Conservation (phyloP, 1,140 invertebrate species). For the Ditylenchus dipsaci region DNA sequence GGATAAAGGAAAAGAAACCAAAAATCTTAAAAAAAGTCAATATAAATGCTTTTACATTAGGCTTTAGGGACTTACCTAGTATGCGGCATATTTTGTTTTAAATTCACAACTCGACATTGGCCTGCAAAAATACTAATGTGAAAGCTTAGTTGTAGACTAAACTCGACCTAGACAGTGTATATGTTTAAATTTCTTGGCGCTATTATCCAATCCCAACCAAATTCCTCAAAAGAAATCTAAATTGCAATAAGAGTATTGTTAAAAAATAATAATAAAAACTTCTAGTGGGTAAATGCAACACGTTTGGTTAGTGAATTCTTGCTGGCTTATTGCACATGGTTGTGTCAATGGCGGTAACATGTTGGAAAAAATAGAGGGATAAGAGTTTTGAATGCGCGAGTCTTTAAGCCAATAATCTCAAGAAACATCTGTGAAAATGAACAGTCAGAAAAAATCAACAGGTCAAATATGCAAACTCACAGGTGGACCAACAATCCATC, state of each 20-base stretch:
- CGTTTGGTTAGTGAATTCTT: not conserved
- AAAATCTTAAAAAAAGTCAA: too few relatives aligned
- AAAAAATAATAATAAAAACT: not conserved
- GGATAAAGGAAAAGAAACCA: too few relatives aligned
- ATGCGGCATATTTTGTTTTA: not conserved
- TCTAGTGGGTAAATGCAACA: conserved; percentile 15
- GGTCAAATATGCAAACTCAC: too few relatives aligned
- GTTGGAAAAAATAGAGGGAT: not conserved
- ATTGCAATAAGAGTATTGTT: not conserved
- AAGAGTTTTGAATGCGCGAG: not conserved
- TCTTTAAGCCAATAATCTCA: not conserved
- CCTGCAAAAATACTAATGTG: too few relatives aligned
- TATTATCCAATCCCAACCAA: conserved; percentile 15
- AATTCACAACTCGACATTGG: not conserved
- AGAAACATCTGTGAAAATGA: not conserved
- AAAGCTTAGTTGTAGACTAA: too few relatives aligned
- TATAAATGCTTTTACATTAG: too few relatives aligned
- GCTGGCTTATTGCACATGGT: not conserved
- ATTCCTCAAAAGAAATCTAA: conserved; percentile 13
- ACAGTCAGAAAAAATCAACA: not conserved
- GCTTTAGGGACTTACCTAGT: too few relatives aligned
- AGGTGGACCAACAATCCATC: too few relatives aligned
- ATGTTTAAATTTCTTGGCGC: not conserved
- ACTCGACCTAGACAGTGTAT: conserved; percentile 6
- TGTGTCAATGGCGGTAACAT: not conserved